Evolutionary conservation across 2,797 vertebrate genomes (phyloP), one percentile per base, ranked within the genome.

Genomic region (Cossypha heuglini): DNA sequence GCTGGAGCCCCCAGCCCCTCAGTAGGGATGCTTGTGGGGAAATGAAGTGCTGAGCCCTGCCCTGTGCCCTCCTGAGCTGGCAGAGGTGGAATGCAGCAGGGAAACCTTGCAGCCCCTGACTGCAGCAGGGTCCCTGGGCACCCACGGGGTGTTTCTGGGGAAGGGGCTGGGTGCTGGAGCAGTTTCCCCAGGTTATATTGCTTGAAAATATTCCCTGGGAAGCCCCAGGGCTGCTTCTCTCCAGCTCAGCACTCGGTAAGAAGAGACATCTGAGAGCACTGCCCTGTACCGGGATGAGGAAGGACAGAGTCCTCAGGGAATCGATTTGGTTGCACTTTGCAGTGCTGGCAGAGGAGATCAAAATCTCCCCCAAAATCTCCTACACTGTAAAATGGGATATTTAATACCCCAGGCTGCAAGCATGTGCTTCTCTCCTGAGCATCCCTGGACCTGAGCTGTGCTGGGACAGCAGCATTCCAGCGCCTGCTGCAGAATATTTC

Each of bases 231-330:
- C 43, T 79, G 46, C 14, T 91, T 78, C 73, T 55, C 37, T 37
- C 25, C 24, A 58, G 38, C 74, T 91, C 40, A 37, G 73, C 26
- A 14, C 58, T 67, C 38, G 3, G 37, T 8, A 16, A 57, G 62
- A 52, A 16, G 42, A 54, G 79, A 54, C 45, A 40, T 33, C 51
- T 1, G 24, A 82, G 88, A 85, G 45, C 0, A 0, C 28, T 63
- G 64, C 40, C 35, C 33, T 46, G 48, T 25, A 9, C 1, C 0
- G 7, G 62, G 67, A 73, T 0, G 0, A 66, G 25, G 49, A 87
- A 76, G 78, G 82, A 33, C 46, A 54, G 49, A 85, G 66, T 63
- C 35, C 29, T 5, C 4, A 54, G 76, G 64, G 20, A 35, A 57
- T 77, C 1, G 3, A 20, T 73, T 59, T 29, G 43, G 10, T 59